Conservation (phyloP, 2,888 invertebrate genomes). For the Bedellia somnulentella region DNA sequence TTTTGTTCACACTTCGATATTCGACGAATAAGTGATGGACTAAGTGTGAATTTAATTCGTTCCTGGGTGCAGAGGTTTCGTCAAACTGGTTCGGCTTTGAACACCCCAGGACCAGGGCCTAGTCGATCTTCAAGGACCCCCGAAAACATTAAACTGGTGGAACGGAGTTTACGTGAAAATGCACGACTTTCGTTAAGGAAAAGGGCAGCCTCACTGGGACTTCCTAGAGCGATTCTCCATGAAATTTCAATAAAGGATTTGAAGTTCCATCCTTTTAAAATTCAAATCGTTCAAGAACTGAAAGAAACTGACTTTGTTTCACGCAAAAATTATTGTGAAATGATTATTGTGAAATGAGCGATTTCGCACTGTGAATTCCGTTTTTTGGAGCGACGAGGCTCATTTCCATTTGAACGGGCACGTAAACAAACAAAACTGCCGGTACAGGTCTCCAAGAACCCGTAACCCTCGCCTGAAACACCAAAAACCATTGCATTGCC, state of each 20-base stretch:
- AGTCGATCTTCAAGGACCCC: too few species aligned
- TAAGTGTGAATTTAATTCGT: too few species aligned
- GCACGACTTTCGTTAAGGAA: too few species aligned
- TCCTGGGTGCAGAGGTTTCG: too few species aligned
- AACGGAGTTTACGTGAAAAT: too few species aligned
- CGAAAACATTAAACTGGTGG: too few species aligned
- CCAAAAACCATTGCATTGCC: constrained; percentile 11
- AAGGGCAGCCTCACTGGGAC: not conserved
- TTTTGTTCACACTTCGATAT: too few species aligned
- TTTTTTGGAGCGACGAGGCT: constrained; percentile 6
- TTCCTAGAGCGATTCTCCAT: not conserved
- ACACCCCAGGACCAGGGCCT: too few species aligned
- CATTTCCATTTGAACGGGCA: constrained; percentile 6
- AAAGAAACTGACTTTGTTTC: not conserved
- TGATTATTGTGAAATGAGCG: not conserved
- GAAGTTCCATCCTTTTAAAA: not conserved
- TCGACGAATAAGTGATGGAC: too few species aligned
- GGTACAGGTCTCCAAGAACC: constrained; percentile 5
- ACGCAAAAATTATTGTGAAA: not conserved
- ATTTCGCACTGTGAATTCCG: not conserved
- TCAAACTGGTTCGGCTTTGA: too few species aligned
- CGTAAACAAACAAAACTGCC: constrained; percentile 4
- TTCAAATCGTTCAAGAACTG: not conserved
- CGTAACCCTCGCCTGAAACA: constrained; percentile 11
- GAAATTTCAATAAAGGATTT: not conserved